phyloP scores from a whole-genome alignment of 2,888 invertebrate genomes.

The Xanthostigma xanthostigma region DNA sequence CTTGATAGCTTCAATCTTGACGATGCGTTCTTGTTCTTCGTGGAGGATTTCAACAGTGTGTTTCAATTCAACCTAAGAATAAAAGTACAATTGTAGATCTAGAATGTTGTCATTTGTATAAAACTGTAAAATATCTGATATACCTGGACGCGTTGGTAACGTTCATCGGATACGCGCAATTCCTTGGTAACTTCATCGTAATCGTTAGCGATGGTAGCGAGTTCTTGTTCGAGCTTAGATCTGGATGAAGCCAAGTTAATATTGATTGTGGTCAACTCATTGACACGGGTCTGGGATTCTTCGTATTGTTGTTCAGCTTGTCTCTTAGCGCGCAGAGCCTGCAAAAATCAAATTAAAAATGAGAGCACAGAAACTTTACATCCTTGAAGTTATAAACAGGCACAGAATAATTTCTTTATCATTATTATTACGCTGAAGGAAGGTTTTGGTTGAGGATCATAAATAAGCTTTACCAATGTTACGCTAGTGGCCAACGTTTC shows the following conservation, averaged over 20 bases:
- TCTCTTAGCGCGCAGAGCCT: constrained; percentile 87
- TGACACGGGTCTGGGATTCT: constrained; percentile 82
- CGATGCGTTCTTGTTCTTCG: constrained; percentile 91
- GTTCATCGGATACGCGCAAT: constrained; percentile 82
- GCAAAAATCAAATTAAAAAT: constrained; percentile 10
- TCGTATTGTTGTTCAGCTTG: constrained; percentile 79
- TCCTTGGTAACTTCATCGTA: constrained; percentile 97
- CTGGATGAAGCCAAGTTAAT: constrained; percentile 88
- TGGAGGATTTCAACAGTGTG: constrained; percentile 87
- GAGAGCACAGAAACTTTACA: background rate
- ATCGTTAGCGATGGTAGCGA: constrained; percentile 80
- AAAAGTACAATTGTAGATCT: background rate
- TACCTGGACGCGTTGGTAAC: constrained; percentile 80
- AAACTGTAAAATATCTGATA: constrained; percentile 8
- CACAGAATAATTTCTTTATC: background rate
- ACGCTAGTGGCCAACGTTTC: too few species aligned
- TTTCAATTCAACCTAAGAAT: constrained; percentile 66
- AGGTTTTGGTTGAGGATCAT: too few species aligned
- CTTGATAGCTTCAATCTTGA: constrained; percentile 95
- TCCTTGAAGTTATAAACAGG: too few species aligned
- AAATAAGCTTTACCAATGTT: too few species aligned
- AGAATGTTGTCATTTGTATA: background rate
- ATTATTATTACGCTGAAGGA: too few species aligned
- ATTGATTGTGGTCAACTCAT: constrained; percentile 88
- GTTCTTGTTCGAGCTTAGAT: constrained; percentile 90